phyloP scores from a whole-genome alignment of 2,113 vertebrate species.

The Isichthys henryi region DNA sequence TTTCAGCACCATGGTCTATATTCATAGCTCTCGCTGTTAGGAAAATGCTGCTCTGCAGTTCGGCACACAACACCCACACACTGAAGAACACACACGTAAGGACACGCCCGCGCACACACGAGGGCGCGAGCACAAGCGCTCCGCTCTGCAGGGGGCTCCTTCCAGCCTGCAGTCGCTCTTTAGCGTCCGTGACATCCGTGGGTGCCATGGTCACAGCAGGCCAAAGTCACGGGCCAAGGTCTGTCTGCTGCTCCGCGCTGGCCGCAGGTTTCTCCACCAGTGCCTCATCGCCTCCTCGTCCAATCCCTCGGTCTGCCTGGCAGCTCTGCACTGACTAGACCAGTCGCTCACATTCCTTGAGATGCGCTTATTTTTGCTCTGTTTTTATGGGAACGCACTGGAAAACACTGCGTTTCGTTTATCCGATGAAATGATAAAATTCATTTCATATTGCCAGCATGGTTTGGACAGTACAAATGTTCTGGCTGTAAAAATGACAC shows the following conservation, averaged over 20 bases:
- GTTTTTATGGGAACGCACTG: not conserved
- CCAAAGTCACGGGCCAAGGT: conserved; percentile 31
- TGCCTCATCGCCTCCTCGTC: conserved; percentile 36
- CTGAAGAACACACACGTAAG: conserved; percentile 17
- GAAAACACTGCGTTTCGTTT: not conserved
- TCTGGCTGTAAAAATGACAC: not conserved
- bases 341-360: not conserved
- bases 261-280: conserved; percentile 43
- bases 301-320: not conserved
- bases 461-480: not conserved
- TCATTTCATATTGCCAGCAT: not conserved
- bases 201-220: conserved; percentile 62
- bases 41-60: not conserved
- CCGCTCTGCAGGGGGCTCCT: conserved; percentile 52
- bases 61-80: conserved; percentile 28
- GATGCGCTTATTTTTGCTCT: not conserved
- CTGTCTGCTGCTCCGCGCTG: conserved; percentile 46
- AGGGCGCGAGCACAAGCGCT: not conserved
- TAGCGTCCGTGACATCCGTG: conserved; percentile 42
- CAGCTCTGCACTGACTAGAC: not conserved
- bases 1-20: conserved; percentile 22
- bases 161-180: conserved; percentile 40
- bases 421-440: not conserved
- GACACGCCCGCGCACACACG: not conserved
- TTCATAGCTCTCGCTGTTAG: not conserved